phyloP scores from a whole-genome alignment of 2,888 invertebrate genomes.

The Melanchra persicariae region DNA sequence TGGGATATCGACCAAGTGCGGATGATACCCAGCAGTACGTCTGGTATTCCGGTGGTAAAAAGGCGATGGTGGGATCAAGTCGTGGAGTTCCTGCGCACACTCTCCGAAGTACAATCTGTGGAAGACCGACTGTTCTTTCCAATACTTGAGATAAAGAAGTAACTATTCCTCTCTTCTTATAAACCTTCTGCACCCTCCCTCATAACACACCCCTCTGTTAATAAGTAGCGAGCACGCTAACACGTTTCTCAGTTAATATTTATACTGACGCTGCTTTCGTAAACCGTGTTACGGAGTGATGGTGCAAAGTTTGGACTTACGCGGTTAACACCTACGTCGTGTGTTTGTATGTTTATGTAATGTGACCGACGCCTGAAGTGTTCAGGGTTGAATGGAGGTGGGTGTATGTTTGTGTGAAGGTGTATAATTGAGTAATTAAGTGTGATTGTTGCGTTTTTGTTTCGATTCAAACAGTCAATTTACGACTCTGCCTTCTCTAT shows the following conservation, averaged over 20 bases:
- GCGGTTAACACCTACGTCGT: constrained; percentile 34
- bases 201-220: constrained; percentile 20
- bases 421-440: neutral
- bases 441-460: too few species aligned
- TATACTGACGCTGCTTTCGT: constrained; percentile 40
- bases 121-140: too few species aligned
- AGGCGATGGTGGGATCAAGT: too few species aligned
- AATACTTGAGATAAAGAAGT: too few species aligned
- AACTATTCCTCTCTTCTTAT: neutral
- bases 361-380: constrained; percentile 1
- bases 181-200: constrained; percentile 22
- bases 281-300: constrained; percentile 38
- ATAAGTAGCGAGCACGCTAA: constrained; percentile 51
- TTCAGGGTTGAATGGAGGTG: neutral
- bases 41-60: too few species aligned
- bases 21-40: too few species aligned
- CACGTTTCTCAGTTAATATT: constrained; percentile 57
- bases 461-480: too few species aligned
- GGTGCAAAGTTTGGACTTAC: constrained; percentile 47
- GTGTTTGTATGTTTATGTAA: neutral
- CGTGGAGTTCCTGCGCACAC: too few species aligned
- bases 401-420: neutral
- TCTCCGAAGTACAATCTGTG: too few species aligned
- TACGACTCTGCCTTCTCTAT: too few species aligned
- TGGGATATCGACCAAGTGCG: too few species aligned